Evolutionary conservation across 2,888 invertebrate genomes (phyloP).

Genomic region (Meiosimyza decipiens): DNA sequence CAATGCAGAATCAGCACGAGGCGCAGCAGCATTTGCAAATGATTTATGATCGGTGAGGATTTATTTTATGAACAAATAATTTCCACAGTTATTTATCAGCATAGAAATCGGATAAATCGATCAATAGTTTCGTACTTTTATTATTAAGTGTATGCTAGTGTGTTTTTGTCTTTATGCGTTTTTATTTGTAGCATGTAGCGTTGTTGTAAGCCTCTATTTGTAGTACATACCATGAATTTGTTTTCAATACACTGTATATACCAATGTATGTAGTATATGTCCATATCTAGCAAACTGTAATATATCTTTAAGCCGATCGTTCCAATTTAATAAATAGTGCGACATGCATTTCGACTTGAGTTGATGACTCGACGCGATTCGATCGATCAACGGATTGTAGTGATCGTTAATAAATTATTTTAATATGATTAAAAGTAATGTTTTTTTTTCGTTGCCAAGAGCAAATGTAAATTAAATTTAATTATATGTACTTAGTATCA

Average conservation of each 20-base stretch:
- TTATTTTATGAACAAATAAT: slow-evolving; percentile 20
- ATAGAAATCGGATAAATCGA: slow-evolving; percentile 5
- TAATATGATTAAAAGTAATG: slow-evolving; percentile 20
- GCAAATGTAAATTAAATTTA: slow-evolving; percentile 11
- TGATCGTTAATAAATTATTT: slow-evolving; percentile 19
- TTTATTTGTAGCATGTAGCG: not conserved
- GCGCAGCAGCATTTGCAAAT: slow-evolving; percentile 1
- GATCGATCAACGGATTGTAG: slow-evolving; percentile 19
- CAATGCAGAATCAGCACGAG: too few relatives aligned
- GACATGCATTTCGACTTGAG: slow-evolving; percentile 42
- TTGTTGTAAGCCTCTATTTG: slow-evolving; percentile 3
- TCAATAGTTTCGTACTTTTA: slow-evolving; percentile 2
- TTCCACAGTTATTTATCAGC: slow-evolving; percentile 18
- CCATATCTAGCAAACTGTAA: slow-evolving; percentile 10
- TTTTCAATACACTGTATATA: slow-evolving; percentile 5
- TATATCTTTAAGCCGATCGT: slow-evolving; percentile 41
- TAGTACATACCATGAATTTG: slow-evolving; percentile 1
- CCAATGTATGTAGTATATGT: not conserved
- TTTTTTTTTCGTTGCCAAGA: slow-evolving; percentile 24
- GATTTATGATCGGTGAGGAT: slow-evolving; percentile 25
- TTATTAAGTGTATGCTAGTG: slow-evolving; percentile 7
- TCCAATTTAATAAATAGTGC: slow-evolving; percentile 48
- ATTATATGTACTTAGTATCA: not conserved
- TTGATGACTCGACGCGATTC: slow-evolving; percentile 13
- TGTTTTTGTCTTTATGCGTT: not conserved